Evolutionary conservation across 2,113 vertebrate species (phyloP).

Genomic region (Atrichornis clamosus): DNA sequence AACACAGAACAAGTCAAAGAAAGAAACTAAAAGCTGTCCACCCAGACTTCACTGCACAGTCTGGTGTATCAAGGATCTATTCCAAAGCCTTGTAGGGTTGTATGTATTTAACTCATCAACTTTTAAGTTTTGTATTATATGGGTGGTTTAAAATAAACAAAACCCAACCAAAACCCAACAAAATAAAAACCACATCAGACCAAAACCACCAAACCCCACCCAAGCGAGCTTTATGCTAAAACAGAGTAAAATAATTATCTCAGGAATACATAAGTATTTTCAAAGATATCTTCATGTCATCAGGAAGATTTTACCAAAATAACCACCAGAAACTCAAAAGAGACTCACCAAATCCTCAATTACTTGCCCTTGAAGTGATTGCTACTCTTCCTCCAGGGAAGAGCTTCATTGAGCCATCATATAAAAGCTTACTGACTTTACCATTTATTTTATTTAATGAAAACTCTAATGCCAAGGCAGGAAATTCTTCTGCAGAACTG

Average conservation of each 20-base stretch:
- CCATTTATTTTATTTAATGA: not conserved
- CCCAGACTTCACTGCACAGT: not conserved
- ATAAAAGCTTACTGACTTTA: not conserved
- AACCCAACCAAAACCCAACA: not conserved
- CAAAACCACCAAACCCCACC: not conserved
- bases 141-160: not conserved
- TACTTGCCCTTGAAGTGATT: not conserved
- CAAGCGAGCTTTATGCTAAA: not conserved
- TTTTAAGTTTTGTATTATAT: not conserved
- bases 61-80: not conserved
- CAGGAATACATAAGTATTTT: not conserved
- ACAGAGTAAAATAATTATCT: not conserved
- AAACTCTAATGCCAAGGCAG: not conserved
- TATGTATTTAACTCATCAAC: not conserved
- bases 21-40: not conserved
- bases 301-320: not conserved
- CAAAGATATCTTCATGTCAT: not conserved
- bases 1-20: not conserved
- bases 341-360: not conserved
- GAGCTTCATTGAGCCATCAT: not conserved
- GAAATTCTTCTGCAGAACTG: not conserved
- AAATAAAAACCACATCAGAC: not conserved
- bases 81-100: not conserved
- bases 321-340: not conserved
- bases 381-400: not conserved